These are phyloP conservation scores for Sternotherus odoratus DNA, from an alignment of 2,797 vertebrate species.

Conservation along the genomic window DNA sequence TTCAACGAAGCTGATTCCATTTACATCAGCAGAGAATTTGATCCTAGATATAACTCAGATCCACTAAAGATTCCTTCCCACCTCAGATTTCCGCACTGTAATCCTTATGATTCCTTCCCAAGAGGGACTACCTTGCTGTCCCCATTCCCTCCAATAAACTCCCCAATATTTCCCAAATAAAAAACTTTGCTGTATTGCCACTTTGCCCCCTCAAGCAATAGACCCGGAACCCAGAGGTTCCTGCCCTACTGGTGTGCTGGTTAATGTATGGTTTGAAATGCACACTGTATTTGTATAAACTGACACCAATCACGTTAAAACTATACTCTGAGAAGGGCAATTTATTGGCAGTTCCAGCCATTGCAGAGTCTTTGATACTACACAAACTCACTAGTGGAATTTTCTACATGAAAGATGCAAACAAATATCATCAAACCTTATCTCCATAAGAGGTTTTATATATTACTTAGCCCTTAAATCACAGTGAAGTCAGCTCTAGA, in stretches of 20 bases:
- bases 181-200: neutral
- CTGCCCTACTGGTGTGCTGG: neutral
- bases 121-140: neutral
- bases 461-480: fast-evolving
- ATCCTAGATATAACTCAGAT: neutral
- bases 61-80: neutral
- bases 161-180: neutral
- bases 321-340: neutral
- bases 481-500: neutral
- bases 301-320: neutral
- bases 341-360: fast-evolving
- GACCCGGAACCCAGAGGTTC: neutral
- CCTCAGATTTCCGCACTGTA: neutral
- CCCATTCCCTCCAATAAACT: neutral
- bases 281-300: neutral
- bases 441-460: neutral
- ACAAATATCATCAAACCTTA: neutral
- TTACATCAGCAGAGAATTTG: neutral
- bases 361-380: neutral
- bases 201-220: neutral
- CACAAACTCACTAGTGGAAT: neutral
- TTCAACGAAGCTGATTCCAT: neutral
- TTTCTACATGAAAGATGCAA: neutral
- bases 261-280: neutral
- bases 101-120: neutral